Percentiles rank a stretch among this genome's conserved stretches.
Conservation (phyloP, 1,140 invertebrate genomes). For the Manduca sexta region DNA sequence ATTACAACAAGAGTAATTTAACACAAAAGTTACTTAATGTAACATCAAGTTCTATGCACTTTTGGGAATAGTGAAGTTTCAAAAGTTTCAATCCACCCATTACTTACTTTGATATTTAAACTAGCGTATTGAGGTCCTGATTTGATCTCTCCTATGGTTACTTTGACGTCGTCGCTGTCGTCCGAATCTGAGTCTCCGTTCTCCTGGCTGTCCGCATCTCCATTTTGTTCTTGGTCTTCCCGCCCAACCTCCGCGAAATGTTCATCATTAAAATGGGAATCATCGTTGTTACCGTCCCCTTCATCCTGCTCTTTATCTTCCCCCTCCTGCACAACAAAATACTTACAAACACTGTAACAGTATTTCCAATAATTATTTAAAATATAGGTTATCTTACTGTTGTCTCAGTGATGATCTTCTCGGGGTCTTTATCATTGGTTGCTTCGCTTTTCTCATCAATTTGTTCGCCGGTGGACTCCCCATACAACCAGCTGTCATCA, state of each 20-base stretch:
- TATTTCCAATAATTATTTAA: not conserved
- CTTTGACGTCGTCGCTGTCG: slow-evolving; percentile 88
- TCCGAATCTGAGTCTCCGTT: slow-evolving; percentile 83
- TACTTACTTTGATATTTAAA: slow-evolving; percentile 75
- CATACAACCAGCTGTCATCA: slow-evolving; percentile 85
- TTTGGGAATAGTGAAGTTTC: too few species aligned
- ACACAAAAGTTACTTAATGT: too few species aligned
- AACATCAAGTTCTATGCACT: too few species aligned
- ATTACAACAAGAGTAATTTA: too few species aligned
- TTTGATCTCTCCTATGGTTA: slow-evolving; percentile 90
- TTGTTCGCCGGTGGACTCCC: slow-evolving; percentile 74
- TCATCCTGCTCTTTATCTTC: slow-evolving; percentile 58
- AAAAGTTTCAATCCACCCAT: too few species aligned
- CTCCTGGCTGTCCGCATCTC: slow-evolving; percentile 74
- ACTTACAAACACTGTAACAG: not conserved
- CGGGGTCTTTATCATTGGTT: slow-evolving; percentile 28
- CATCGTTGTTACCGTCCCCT: slow-evolving; percentile 66
- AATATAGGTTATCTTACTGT: slow-evolving; percentile 43
- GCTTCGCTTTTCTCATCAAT: slow-evolving; percentile 40
- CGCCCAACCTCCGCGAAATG: slow-evolving; percentile 70
- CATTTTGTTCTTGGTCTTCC: slow-evolving; percentile 74
- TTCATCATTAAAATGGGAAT: slow-evolving; percentile 66
- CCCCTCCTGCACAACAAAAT: slow-evolving; percentile 33
- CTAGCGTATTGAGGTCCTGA: slow-evolving; percentile 78
- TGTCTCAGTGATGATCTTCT: slow-evolving; percentile 14